phyloP scores from a whole-genome alignment of 2,797 vertebrate genomes.

The Cryptoprocta ferox region DNA sequence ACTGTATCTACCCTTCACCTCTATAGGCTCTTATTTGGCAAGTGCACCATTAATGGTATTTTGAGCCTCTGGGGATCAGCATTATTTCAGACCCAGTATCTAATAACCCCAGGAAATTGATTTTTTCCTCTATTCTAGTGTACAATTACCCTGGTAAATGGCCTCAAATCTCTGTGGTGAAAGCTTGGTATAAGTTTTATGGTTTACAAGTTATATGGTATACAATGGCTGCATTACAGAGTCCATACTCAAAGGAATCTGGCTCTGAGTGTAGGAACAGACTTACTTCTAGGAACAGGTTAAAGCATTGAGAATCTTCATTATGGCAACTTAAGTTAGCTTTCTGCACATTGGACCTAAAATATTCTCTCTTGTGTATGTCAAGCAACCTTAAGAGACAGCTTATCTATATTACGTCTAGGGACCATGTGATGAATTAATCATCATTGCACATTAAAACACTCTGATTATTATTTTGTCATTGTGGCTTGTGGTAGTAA shows the following conservation, averaged over 20 bases:
- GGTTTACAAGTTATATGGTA: background rate
- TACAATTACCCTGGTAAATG: background rate
- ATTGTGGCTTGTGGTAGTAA: background rate
- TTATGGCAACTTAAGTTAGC: background rate
- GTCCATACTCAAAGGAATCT: background rate
- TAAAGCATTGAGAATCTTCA: background rate
- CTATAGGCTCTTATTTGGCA: background rate
- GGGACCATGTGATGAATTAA: background rate
- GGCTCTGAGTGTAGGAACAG: background rate
- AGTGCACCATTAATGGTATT: background rate
- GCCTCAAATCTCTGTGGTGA: background rate
- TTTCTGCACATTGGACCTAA: background rate
- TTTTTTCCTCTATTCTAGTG: background rate
- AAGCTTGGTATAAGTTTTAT: background rate
- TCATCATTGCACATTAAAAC: background rate
- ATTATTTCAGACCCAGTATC: background rate
- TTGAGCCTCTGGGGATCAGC: background rate
- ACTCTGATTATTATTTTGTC: background rate
- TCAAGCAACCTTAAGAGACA: background rate
- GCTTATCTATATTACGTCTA: background rate
- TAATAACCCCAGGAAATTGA: background rate
- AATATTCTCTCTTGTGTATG: background rate
- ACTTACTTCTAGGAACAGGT: background rate
- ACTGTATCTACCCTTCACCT: background rate
- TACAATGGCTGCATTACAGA: background rate